Percentiles rank a stretch among this genome's conserved stretches.
These are phyloP conservation scores for Scaptomyza flava DNA, from an alignment of 2,888 invertebrate genomes.

Conservation along the genomic window DNA sequence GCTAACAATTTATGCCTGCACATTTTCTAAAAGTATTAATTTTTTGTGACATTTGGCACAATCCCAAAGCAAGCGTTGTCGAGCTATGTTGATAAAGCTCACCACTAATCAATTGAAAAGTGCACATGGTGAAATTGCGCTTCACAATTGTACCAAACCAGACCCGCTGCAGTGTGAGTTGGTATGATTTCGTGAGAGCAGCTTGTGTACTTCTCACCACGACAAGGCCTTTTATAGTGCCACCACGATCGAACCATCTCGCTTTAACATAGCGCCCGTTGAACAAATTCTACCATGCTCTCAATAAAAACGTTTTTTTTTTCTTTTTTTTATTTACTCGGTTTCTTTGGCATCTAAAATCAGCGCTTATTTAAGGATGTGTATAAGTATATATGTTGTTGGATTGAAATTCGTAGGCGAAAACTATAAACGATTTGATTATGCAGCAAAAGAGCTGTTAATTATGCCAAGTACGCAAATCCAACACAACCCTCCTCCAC, in stretches of 20 bases:
- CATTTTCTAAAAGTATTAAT: too few relatives aligned
- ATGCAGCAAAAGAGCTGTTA: constrained; percentile 18
- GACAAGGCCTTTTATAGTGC: background rate
- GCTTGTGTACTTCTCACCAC: too few relatives aligned
- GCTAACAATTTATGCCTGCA: too few relatives aligned
- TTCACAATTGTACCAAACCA: too few relatives aligned
- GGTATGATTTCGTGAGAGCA: too few relatives aligned
- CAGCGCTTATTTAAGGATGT: background rate
- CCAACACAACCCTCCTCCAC: constrained; percentile 8
- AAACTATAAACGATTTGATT: constrained; percentile 20
- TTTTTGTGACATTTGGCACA: too few relatives aligned
- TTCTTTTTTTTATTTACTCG: background rate
- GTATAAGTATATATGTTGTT: background rate
- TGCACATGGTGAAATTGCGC: too few relatives aligned
- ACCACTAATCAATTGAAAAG: too few relatives aligned
- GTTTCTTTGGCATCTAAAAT: background rate
- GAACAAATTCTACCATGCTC: background rate
- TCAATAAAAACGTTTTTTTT: background rate
- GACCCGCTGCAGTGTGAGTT: too few relatives aligned
- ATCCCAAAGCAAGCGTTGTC: too few relatives aligned
- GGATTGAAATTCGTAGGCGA: constrained; percentile 6
- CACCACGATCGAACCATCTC: background rate
- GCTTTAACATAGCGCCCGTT: too few relatives aligned
- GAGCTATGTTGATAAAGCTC: too few relatives aligned
- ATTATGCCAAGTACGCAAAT: constrained; percentile 40